Percentiles rank a stretch among this genome's conserved stretches.
phyloP scores from a whole-genome alignment of 2,888 invertebrate species.

The Lottia gigantea region DNA sequence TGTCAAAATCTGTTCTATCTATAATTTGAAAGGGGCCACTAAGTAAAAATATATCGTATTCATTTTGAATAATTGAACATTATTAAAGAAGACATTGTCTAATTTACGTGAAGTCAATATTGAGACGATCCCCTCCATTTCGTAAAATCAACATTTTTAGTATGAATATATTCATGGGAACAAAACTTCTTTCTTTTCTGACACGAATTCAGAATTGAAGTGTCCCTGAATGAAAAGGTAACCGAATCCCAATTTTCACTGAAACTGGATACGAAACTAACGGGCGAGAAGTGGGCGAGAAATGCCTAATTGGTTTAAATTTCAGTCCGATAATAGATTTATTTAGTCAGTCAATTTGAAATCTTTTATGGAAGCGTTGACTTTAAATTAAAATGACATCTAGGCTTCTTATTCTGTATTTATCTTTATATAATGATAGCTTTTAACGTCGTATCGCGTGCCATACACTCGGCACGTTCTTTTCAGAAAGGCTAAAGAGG shows the following conservation, averaged over 20 bases:
- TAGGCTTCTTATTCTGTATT: background rate
- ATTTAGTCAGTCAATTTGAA: background rate
- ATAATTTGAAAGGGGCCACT: no score
- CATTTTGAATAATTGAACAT: no score
- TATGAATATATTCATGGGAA: background rate
- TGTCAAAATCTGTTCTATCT: no score
- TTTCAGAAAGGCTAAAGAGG: background rate
- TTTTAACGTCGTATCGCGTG: constrained; percentile 4
- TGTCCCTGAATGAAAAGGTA: background rate
- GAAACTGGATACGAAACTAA: background rate
- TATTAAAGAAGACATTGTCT: no score
- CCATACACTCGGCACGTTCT: constrained; percentile 8
- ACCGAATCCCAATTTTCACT: constrained; percentile 5
- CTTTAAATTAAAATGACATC: constrained; percentile 8
- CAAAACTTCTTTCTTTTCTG: background rate
- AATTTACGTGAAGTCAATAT: no score
- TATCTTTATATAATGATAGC: constrained; percentile 6
- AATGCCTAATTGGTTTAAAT: constrained; percentile 10
- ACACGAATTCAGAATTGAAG: background rate
- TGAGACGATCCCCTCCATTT: no score
- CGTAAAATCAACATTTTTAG: no score
- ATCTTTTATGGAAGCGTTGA: background rate
- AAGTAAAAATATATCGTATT: no score
- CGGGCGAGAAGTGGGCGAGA: constrained; percentile 6
- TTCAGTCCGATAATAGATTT: constrained; percentile 4